Base-by-base conservation (phyloP, 2,888 invertebrate species). In the Caenorhabditis panamensis region DNA sequence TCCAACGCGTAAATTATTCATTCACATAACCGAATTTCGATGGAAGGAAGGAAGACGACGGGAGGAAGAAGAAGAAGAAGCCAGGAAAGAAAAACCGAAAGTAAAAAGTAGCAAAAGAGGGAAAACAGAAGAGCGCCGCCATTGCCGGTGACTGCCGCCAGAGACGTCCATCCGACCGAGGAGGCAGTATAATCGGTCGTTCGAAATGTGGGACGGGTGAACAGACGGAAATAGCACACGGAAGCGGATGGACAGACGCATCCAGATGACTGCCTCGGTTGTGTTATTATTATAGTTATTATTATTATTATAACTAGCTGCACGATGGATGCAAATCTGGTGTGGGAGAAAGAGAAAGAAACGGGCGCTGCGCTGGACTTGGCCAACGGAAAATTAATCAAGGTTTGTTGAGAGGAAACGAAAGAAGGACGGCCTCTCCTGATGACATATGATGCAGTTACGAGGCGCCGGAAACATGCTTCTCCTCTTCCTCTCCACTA, bases 131-230 rank as follows among this genome's bases (percentile, higher is more conserved):
- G 20, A 61, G 69, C 44, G 18, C 49, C 18, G 16, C 28, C n/a
- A n/a, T n/a, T n/a, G n/a, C n/a, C n/a, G n/a, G n/a, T n/a, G n/a
- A n/a, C n/a, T n/a, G n/a, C n/a, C n/a, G n/a, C n/a, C n/a, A n/a
- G n/a, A n/a, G 4, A 31, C 28, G 54, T 20, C 67, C 5, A 44
- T 20, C 44, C 68, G 58, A 49, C 58, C 4, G 31, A 31, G 31
- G 5, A 31, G 31, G 49, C 69, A 61, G 59, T 69, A 71, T 71
- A 71, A 71, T 71, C 69, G 62, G 62, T 71, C 71, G 71, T 71
- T 71, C 71, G 71, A 37, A 71, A 71, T 62, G 62, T 13, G 53
- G 69, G 61, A 51, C 37, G 72, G 62, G 56, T 47, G 31, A 56
- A 18, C 20, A 41, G 9, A 36, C 20, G 20, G 49, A 47, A 61